Percentiles rank a stretch among this genome's conserved stretches.
These are phyloP conservation scores for Poeciliopsis presidionis DNA, from an alignment of 2,797 vertebrate species.

Conservation along the genomic window DNA sequence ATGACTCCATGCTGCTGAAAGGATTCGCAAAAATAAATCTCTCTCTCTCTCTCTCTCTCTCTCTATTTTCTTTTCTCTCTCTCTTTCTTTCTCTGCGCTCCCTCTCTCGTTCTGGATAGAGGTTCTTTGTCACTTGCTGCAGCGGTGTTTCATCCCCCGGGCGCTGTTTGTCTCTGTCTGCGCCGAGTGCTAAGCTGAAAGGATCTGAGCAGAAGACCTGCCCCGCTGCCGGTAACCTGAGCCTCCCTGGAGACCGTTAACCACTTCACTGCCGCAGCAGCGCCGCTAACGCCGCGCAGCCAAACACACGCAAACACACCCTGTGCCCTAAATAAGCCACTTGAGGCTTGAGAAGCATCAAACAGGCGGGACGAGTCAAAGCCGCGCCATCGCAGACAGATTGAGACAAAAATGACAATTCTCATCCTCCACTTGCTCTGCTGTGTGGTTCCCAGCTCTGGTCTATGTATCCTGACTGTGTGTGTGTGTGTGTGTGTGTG, in stretches of 20 bases:
- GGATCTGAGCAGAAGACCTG: slow-evolving; percentile 53
- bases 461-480: slow-evolving; percentile 17
- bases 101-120: slow-evolving; percentile 40
- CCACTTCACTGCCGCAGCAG: slow-evolving; percentile 72
- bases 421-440: slow-evolving; percentile 38
- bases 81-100: slow-evolving; percentile 1
- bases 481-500: background rate
- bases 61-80: slow-evolving; percentile 8
- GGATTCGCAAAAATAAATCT: slow-evolving; percentile 50
- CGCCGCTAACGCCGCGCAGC: slow-evolving; percentile 39
- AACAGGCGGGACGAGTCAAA: slow-evolving; percentile 55
- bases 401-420: slow-evolving; percentile 45
- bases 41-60: slow-evolving; percentile 25
- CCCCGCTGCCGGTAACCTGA: slow-evolving; percentile 72
- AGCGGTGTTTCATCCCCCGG: slow-evolving; percentile 67
- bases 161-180: slow-evolving; percentile 62
- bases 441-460: slow-evolving; percentile 48
- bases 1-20: slow-evolving; percentile 72
- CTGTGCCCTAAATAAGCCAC: slow-evolving; percentile 57
- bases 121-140: slow-evolving; percentile 66
- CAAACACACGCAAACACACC: slow-evolving; percentile 60
- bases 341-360: slow-evolving; percentile 50
- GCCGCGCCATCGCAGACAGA: slow-evolving; percentile 61
- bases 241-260: slow-evolving; percentile 73
- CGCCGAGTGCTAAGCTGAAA: slow-evolving; percentile 46